Evolutionary conservation across 2,888 invertebrate species (phyloP).

Genomic region (Adelphocoris suturalis): DNA sequence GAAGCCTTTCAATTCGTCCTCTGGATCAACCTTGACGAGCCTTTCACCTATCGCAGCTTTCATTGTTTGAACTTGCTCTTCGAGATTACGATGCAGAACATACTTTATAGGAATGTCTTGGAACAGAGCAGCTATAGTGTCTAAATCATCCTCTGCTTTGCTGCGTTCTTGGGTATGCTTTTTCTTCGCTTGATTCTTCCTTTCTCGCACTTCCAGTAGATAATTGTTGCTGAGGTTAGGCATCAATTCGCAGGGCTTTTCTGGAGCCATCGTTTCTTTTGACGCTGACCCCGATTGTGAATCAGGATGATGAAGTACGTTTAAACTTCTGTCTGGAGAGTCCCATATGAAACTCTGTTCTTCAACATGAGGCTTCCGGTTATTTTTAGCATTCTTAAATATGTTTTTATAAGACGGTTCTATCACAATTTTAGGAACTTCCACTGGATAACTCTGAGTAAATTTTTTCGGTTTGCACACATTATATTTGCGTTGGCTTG

Average conservation of each 20-base stretch:
- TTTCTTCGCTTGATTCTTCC: not conserved
- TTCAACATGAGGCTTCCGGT: not conserved
- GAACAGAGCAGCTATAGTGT: not conserved
- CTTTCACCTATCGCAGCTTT: not conserved
- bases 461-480: not conserved
- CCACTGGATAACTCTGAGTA: not conserved
- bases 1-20: not conserved
- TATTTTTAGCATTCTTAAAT: conserved; percentile 5
- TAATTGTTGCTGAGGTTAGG: not conserved
- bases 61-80: not conserved
- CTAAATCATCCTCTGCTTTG: not conserved
- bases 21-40: not conserved
- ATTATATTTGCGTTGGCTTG: not conserved
- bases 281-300: not conserved
- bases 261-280: not conserved
- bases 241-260: not conserved
- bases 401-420: conserved; percentile 2
- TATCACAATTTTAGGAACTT: not conserved
- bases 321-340: too few species aligned
- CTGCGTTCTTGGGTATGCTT: not conserved
- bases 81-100: not conserved
- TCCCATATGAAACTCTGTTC: not conserved
- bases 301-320: not conserved
- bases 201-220: not conserved
- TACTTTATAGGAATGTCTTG: not conserved